phyloP scores from a whole-genome alignment of 2,888 invertebrate genomes.

The Ornithoptera alexandrae region DNA sequence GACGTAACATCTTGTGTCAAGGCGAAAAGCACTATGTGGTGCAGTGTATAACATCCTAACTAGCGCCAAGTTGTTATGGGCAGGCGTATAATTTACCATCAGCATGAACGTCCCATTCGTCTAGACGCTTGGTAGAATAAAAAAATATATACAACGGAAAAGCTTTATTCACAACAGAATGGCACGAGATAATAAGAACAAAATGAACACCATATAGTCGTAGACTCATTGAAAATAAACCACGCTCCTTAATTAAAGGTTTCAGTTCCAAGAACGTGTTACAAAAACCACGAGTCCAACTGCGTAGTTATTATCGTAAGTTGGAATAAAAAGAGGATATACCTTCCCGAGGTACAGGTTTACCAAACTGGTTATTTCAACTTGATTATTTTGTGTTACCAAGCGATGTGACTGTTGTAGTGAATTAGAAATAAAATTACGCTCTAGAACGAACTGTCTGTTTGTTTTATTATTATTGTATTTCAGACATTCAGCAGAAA shows the following conservation, averaged over 20 bases:
- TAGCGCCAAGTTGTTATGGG: no score
- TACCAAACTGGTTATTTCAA: conserved; percentile 5
- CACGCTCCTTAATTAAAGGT: conserved; percentile 13
- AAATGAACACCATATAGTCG: neutral
- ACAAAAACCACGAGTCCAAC: conserved; percentile 8
- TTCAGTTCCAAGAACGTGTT: neutral
- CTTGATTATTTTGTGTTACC: conserved; percentile 5
- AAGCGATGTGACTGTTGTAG: neutral
- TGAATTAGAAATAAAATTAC: neutral
- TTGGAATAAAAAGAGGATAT: conserved; percentile 12
- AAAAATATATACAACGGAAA: neutral
- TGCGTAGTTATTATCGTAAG: conserved; percentile 14
- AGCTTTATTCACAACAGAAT: neutral
- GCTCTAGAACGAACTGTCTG: neutral
- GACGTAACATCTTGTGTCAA: no score
- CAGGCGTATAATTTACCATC: no score
- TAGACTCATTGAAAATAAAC: conserved; percentile 7
- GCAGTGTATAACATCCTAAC: no score
- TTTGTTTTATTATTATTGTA: neutral
- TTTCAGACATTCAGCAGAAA: no score
- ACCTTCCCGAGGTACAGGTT: neutral
- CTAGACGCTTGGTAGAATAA: no score
- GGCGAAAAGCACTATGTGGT: no score
- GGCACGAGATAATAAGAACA: neutral
- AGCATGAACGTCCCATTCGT: no score